Base-by-base conservation (phyloP, 2,888 invertebrate species). In the Aleiodes testaceus region DNA sequence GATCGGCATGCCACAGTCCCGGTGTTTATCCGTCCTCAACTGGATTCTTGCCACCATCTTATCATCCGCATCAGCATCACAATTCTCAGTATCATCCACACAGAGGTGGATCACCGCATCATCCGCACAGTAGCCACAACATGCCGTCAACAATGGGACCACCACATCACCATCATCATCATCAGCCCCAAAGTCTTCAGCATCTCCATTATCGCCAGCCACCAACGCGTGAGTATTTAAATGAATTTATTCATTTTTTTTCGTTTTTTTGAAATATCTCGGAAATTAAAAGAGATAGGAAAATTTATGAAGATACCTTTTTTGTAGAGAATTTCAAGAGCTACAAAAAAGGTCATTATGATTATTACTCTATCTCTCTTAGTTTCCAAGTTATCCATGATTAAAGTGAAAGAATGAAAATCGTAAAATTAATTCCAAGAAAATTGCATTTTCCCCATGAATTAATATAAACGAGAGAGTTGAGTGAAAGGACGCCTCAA, bases 91-190 rank as follows among this genome's bases (percentile, higher is more conserved):
- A 85, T 75, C 86, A 86, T 73, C 84, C 84, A 66, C 86, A 86
- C 79, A 82, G 86, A 79, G 86, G 86, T 72, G 82, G 84, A 69
- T 85, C 85, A 72, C 85, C 85, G 7, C 86, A 85, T 72, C 85
- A 84, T 75, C 83, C 84, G 16, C 86, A 85, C 75, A 80, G 79
- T 68, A 80, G 78, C 69, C 86, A 86, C 74, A 42, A 20, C 16
- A 85, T 86, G 84, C 81, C 83, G 42, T 82, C 86, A n/a, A 73
- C 84, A 7, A 87, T 87, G 87, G 87, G 86, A 70, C 87, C 87
- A 59, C 87, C 87, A 3, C 86, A 84, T 65, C 84, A 85, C 66
- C 86, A 86, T 72, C 83, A 86, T 68, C 78, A 78, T 53, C 78
- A 78, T 66, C 84, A 87, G 74, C 78, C 85, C 73, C 85, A 86